Conservation (phyloP, 2,797 vertebrate genomes). For the Phrynocephalus vlangalii region DNA sequence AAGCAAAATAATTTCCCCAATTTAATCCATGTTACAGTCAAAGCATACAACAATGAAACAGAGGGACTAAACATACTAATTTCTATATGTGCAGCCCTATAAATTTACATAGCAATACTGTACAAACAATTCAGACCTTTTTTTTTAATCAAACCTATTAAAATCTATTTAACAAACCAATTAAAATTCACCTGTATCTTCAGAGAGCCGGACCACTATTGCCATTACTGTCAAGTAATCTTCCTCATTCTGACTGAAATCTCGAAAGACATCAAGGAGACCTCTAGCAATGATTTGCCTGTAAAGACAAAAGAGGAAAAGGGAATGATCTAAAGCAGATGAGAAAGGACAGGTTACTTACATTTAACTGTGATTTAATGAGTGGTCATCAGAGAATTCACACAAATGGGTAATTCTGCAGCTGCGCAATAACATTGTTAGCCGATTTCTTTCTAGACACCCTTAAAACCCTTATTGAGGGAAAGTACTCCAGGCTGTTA, state of each 20-base stretch:
- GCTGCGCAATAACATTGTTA: no score
- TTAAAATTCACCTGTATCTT: constrained; percentile 86
- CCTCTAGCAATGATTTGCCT: constrained; percentile 92
- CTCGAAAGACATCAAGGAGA: constrained; percentile 87
- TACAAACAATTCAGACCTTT: not conserved
- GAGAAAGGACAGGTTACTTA: no score
- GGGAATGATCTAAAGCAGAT: no score
- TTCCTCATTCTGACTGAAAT: constrained; percentile 90
- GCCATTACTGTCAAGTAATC: constrained; percentile 92
- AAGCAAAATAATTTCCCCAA: not conserved
- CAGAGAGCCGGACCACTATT: constrained; percentile 89
- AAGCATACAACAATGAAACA: not conserved
- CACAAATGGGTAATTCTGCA: no score
- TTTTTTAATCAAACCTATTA: no score
- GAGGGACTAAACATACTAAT: not conserved
- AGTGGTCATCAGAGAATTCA: no score
- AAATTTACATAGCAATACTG: not conserved
- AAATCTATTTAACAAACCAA: constrained; percentile 5
- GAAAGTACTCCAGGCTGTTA: no score
- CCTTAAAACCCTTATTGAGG: no score
- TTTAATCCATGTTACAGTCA: not conserved
- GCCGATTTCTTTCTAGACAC: no score
- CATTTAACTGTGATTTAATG: no score
- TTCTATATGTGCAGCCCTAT: not conserved
- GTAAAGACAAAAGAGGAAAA: constrained; percentile 33